Evolutionary conservation across 1,140 invertebrate species (phyloP).

Genomic region (Planococcus citri): DNA sequence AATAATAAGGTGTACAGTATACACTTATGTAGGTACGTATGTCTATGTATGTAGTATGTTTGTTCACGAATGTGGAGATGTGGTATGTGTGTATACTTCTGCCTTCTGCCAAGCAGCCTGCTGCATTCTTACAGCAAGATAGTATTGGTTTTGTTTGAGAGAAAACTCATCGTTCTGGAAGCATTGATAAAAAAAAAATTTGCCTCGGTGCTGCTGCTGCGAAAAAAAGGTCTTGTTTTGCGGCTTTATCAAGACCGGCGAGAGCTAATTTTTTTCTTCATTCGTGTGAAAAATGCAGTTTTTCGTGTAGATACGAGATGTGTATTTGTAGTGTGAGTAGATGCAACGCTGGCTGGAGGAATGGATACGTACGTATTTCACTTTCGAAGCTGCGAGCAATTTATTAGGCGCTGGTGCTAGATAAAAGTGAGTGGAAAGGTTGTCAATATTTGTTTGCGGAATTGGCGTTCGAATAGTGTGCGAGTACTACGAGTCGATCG

Average conservation of each 20-base stretch:
- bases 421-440: not conserved
- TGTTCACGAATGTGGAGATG: no score
- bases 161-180: not conserved
- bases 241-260: not conserved
- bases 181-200: not conserved
- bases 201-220: not conserved
- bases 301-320: not conserved
- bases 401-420: not conserved
- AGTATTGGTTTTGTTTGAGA: not conserved
- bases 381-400: not conserved
- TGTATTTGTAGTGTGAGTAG: no score
- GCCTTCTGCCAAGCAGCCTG: not conserved
- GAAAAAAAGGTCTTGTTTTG: not conserved
- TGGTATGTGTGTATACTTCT: no score
- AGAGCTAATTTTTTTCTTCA: not conserved
- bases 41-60: no score
- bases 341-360: no score
- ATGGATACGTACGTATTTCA: not conserved
- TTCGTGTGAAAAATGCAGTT: not conserved
- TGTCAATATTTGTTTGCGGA: not conserved
- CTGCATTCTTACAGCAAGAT: not conserved
- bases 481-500: no score
- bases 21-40: no score
- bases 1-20: not conserved
- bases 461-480: not conserved